Conservation (phyloP, 2,797 vertebrate species). For the Stomatorhinus walkeri region DNA sequence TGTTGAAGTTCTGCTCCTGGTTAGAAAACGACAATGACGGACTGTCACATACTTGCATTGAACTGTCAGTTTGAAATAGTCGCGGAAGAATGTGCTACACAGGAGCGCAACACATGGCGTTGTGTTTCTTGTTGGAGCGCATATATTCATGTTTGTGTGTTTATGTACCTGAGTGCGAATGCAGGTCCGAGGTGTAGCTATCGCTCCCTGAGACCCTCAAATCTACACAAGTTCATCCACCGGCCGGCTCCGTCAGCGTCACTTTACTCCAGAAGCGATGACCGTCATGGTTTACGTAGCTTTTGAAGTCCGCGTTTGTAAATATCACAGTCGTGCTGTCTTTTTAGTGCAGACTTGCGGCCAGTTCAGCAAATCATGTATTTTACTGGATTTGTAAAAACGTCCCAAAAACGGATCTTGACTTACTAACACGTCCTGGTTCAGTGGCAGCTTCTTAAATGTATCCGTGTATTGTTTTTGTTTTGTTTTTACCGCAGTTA, state of each 20-base stretch:
- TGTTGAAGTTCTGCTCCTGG: not conserved
- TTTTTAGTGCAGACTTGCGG: not conserved
- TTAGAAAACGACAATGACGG: not conserved
- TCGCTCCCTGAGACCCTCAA: not conserved
- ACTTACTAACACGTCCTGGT: not conserved
- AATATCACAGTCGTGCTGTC: not conserved
- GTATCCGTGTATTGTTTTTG: not conserved
- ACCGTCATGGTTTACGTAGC: not conserved
- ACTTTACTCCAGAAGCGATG: not conserved
- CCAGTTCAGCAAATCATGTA: not conserved
- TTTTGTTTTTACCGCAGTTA: conserved; percentile 4
- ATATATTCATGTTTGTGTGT: not conserved
- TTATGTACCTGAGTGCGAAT: not conserved
- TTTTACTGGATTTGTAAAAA: not conserved
- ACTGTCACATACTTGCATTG: not conserved
- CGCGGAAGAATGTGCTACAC: not conserved
- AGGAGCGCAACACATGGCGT: not conserved
- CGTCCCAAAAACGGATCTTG: not conserved
- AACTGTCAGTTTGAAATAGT: not conserved
- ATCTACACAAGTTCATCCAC: not conserved
- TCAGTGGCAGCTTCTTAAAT: not conserved
- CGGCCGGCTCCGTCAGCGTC: not conserved
- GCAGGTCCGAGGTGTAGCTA: not conserved
- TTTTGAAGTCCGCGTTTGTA: not conserved
- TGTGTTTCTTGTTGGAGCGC: not conserved